Conservation (phyloP, 92 coral and sea anemone genomes). For the Epizoanthus fatuus region DNA sequence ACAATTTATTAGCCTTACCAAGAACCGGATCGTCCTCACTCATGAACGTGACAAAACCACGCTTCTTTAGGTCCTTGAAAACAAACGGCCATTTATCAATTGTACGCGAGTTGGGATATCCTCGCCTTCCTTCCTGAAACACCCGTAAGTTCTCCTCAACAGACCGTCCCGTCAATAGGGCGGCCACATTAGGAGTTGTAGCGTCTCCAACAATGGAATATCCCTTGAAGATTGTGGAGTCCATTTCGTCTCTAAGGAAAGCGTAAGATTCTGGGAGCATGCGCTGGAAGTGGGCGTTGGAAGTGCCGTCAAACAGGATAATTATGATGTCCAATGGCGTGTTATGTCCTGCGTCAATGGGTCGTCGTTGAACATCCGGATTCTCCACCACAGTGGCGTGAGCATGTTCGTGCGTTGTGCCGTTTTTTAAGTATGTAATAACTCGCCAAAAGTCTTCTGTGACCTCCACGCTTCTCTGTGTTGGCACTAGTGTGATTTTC, state of each 20-base stretch:
- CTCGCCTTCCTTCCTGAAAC: slow-evolving; percentile 71
- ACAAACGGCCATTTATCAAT: slow-evolving; percentile 83
- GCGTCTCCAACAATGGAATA: slow-evolving; percentile 81
- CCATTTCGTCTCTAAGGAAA: slow-evolving; percentile 62
- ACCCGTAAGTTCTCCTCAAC: slow-evolving; percentile 33
- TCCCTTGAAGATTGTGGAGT: slow-evolving; percentile 68
- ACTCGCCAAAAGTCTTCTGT: slow-evolving; percentile 67
- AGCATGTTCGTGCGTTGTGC: slow-evolving; percentile 41
- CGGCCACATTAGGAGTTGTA: slow-evolving; percentile 73
- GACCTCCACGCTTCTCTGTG: slow-evolving; percentile 12
- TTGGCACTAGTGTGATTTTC: not conserved
- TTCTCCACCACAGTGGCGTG: slow-evolving; percentile 80
- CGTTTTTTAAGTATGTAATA: slow-evolving; percentile 31
- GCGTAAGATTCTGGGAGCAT: slow-evolving; percentile 72
- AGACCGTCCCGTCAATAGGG: slow-evolving; percentile 74
- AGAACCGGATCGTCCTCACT: slow-evolving; percentile 53
- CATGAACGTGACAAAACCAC: slow-evolving; percentile 69
- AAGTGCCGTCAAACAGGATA: slow-evolving; percentile 71
- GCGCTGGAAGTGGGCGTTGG: slow-evolving; percentile 85
- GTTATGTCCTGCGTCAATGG: slow-evolving; percentile 23
- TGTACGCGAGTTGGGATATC: slow-evolving; percentile 48
- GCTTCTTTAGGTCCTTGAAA: slow-evolving; percentile 59
- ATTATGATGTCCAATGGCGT: slow-evolving; percentile 74
- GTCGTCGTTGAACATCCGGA: slow-evolving; percentile 65
- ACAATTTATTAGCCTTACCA: slow-evolving; percentile 2